These are phyloP conservation scores for Platysteira castanea DNA, from an alignment of 2,113 vertebrate species.

Conservation along the genomic window DNA sequence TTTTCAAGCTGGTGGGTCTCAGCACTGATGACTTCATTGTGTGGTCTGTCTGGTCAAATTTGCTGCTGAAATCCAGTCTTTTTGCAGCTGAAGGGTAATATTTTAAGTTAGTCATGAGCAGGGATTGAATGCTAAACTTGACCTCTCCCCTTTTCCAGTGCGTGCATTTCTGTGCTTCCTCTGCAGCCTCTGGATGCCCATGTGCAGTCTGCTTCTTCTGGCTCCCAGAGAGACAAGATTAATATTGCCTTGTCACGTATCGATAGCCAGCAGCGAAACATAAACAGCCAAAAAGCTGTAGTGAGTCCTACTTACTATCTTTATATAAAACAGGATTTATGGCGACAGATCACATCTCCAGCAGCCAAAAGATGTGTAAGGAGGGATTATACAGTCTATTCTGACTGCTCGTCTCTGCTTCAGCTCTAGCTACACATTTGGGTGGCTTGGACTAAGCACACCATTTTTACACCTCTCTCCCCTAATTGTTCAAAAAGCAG, in stretches of 20 bases:
- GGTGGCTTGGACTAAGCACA: not conserved
- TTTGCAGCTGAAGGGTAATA: conserved; percentile 33
- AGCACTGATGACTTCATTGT: conserved; percentile 50
- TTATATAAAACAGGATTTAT: conserved; percentile 8
- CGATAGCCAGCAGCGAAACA: not conserved
- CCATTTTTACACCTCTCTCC: not conserved
- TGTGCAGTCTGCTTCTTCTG: not conserved
- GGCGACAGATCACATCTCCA: conserved; percentile 6
- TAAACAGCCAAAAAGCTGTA: conserved; percentile 26
- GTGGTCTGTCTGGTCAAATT: conserved; percentile 52
- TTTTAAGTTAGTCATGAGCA: conserved; percentile 41
- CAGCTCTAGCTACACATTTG: not conserved
- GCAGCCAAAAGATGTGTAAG: not conserved
- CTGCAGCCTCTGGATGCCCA: conserved; percentile 22
- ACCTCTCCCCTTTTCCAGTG: conserved; percentile 41
- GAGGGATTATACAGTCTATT: not conserved
- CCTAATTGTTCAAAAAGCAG: not conserved
- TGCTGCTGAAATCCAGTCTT: conserved; percentile 45
- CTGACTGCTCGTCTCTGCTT: not conserved
- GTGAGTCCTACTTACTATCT: not conserved
- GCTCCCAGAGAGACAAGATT: not conserved
- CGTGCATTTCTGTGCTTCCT: conserved; percentile 35
- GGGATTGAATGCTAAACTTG: conserved; percentile 41
- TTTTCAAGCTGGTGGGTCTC: conserved; percentile 54
- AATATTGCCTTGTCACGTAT: not conserved